Base-by-base conservation (phyloP, 2,797 vertebrate genomes). In the Florisuga fusca region DNA sequence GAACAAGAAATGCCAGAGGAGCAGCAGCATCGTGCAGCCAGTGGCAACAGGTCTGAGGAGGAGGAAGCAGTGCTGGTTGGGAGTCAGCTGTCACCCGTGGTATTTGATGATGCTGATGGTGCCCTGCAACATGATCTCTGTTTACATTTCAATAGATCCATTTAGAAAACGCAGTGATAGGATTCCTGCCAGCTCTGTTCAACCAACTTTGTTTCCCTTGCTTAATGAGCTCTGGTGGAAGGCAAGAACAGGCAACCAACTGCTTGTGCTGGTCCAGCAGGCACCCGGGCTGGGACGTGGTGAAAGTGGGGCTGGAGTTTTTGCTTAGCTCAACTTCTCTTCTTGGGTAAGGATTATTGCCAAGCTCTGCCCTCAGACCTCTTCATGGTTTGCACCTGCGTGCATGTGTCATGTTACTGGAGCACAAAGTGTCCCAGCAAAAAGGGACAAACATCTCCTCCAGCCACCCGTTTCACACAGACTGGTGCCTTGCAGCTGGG, bases 91-190 rank as follows among this genome's bases (percentile, higher is more conserved):
- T 90, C 76, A 89, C 45, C 72, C 27, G 0, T 1, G 4, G 58
- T 58, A 22, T 81, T 91, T 78, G 19, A n/a, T 25, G 58, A 22
- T 46, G 14, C 38, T 41, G 46, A 18, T 31, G 87, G 54, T 91
- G 92, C 83, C 69, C 80, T 84, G 88, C 90, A 85, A 72, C 3
- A 33, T 46, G 92, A 81, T 86, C 93, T 85, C 87, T 81, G 76
- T 90, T 94, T 93, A 78, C 63, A 20, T 92, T 95, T 81, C 63
- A 81, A 53, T 38, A 66, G 90, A 88, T 87, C 83, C 88, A 45
- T 87, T 81, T 73, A 95, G 86, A 86, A 68, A 61, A 92, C 5
- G 17, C 54, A 34, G 69, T 2, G 69, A 73, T 66, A 61, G 67
- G 89, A 66, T 33, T 87, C 66, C 88, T 84, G 92, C 86, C 89